Conservation (phyloP, 2,113 vertebrate species). For the Macrotis lagotis region DNA sequence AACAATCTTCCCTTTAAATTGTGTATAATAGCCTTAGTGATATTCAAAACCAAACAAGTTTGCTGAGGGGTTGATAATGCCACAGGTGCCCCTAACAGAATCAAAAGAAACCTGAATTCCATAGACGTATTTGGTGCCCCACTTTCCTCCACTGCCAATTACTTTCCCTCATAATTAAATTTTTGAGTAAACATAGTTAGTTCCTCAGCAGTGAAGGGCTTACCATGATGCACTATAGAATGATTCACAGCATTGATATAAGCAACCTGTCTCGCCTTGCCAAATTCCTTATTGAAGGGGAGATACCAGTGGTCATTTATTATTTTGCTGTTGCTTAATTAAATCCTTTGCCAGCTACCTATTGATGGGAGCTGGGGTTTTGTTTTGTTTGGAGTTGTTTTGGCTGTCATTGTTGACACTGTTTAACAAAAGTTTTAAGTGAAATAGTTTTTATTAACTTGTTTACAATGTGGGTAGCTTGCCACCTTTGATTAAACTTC, state of each 20-base stretch:
- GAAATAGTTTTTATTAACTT: conserved; percentile 82
- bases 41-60: conserved; percentile 40
- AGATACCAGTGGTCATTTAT: conserved; percentile 75
- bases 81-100: conserved; percentile 61
- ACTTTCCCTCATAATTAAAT: conserved; percentile 81
- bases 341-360: conserved; percentile 82
- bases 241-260: conserved; percentile 60
- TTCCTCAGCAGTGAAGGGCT: conserved; percentile 73
- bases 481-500: conserved; percentile 87
- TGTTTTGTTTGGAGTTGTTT: conserved; percentile 45
- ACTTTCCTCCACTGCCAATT: conserved; percentile 73
- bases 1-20: conserved; percentile 41
- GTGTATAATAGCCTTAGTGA: not conserved
- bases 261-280: conserved; percentile 69
- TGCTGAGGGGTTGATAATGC: conserved; percentile 41
- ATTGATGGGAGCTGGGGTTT: conserved; percentile 60
- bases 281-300: conserved; percentile 76
- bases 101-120: conserved; percentile 62
- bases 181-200: conserved; percentile 66
- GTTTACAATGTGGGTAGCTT: conserved; percentile 82
- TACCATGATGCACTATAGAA: conserved; percentile 71
- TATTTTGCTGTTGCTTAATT: conserved; percentile 81
- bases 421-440: conserved; percentile 79
- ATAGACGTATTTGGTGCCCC: conserved; percentile 71
- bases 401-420: conserved; percentile 74